Conservation (phyloP, 2,888 invertebrate species). For the Mimachlamys varia region DNA sequence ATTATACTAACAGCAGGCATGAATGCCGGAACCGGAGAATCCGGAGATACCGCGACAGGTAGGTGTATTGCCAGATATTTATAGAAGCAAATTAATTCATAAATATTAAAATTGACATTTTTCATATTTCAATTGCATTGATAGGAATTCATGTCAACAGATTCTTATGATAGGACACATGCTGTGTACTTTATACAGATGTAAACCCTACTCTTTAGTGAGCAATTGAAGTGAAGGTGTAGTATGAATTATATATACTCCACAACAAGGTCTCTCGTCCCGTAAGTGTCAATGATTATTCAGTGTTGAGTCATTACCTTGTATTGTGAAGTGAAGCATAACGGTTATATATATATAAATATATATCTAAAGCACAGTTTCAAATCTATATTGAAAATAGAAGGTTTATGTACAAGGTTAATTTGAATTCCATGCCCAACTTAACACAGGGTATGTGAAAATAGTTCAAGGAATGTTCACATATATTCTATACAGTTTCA, state of each 20-base stretch:
- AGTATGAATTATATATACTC: not conserved
- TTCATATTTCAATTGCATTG: not conserved
- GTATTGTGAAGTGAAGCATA: not conserved
- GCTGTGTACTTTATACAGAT: not conserved
- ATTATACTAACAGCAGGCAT: not conserved
- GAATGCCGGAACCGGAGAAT: not conserved
- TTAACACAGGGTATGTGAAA: too few relatives aligned
- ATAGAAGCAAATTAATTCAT: not conserved
- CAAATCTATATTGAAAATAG: too few relatives aligned
- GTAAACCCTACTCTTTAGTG: not conserved
- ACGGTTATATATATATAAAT: too few relatives aligned
- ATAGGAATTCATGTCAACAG: not conserved
- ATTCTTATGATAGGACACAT: not conserved
- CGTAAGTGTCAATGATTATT: not conserved
- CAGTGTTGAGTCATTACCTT: not conserved
- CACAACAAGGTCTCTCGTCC: not conserved
- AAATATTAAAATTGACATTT: not conserved
- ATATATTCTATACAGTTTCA: too few relatives aligned
- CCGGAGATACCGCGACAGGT: not conserved
- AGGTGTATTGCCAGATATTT: not conserved
- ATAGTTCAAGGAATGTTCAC: too few relatives aligned
- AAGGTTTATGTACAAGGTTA: too few relatives aligned
- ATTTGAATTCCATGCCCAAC: too few relatives aligned
- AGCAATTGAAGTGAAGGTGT: not conserved
- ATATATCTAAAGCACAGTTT: too few relatives aligned